phyloP scores from a whole-genome alignment of 1,140 invertebrate species.

The Bombus polaris region DNA sequence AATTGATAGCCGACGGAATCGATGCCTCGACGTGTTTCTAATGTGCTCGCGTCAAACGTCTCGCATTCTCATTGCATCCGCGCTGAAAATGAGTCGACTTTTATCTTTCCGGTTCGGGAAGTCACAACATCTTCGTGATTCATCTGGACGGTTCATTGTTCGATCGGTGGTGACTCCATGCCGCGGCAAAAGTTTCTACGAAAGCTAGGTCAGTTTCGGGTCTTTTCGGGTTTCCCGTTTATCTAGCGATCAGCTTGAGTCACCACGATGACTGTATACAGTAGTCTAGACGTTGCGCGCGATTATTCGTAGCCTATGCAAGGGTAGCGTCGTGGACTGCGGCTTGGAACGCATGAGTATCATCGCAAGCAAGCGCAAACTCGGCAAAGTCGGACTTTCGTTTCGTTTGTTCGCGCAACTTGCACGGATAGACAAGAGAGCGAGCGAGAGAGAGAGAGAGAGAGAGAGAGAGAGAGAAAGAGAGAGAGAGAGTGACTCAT shows the following conservation, averaged over 20 bases:
- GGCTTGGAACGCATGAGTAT: not conserved
- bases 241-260: conserved; percentile 58
- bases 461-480: not conserved
- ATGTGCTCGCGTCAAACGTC: not conserved
- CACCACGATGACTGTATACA: not conserved
- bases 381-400: conserved; percentile 44
- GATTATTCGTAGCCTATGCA: not conserved
- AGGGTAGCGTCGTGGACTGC: not conserved
- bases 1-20: not conserved
- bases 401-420: conserved; percentile 30
- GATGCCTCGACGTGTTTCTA: not conserved
- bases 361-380: conserved; percentile 9
- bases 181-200: not conserved
- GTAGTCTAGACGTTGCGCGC: not conserved
- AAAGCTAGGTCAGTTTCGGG: not conserved
- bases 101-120: not conserved
- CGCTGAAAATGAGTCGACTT: not conserved
- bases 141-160: not conserved
- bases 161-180: not conserved
- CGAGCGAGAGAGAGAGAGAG: not conserved
- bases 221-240: conserved; percentile 46
- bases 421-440: not conserved
- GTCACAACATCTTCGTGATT: not conserved
- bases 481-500: conserved; percentile 9
- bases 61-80: not conserved